Evolutionary conservation across 2,113 vertebrate genomes (phyloP).

Genomic region (Atherinomorus stipes): DNA sequence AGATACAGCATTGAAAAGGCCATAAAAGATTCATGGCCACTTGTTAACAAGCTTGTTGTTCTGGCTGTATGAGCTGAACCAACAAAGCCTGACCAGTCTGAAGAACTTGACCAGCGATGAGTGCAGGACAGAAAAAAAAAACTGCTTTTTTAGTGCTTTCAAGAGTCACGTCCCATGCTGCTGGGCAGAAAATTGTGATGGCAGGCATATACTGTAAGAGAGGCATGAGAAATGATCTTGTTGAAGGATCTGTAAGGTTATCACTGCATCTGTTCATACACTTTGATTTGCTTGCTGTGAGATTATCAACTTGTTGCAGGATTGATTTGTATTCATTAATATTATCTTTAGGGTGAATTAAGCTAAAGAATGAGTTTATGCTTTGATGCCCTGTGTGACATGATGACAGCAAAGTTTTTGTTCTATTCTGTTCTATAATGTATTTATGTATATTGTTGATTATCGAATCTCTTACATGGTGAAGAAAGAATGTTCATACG

Average conservation of each 20-base stretch:
- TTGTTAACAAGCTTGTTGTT: slow-evolving; percentile 37
- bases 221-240: background rate
- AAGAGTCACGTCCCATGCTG: slow-evolving; percentile 5
- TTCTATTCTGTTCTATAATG: too few relatives aligned
- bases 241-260: background rate
- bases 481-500: background rate
- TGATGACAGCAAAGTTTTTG: too few relatives aligned
- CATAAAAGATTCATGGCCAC: slow-evolving; percentile 61
- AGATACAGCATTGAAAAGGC: slow-evolving; percentile 19
- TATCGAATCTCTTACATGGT: background rate
- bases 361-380: too few relatives aligned
- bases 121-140: slow-evolving; percentile 33
- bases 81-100: slow-evolving; percentile 37
- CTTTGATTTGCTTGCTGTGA: background rate
- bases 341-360: background rate
- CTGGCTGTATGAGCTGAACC: slow-evolving; percentile 24
- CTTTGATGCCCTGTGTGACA: too few relatives aligned
- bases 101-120: slow-evolving; percentile 47
- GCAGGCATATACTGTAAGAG: background rate
- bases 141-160: slow-evolving; percentile 12
- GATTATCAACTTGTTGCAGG: background rate
- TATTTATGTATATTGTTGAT: background rate
- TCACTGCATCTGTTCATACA: background rate
- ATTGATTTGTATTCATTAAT: background rate
- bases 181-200: slow-evolving; percentile 8